phyloP scores from a whole-genome alignment of 1,140 invertebrate genomes.

The Trachymyrmex septentrionalis region DNA sequence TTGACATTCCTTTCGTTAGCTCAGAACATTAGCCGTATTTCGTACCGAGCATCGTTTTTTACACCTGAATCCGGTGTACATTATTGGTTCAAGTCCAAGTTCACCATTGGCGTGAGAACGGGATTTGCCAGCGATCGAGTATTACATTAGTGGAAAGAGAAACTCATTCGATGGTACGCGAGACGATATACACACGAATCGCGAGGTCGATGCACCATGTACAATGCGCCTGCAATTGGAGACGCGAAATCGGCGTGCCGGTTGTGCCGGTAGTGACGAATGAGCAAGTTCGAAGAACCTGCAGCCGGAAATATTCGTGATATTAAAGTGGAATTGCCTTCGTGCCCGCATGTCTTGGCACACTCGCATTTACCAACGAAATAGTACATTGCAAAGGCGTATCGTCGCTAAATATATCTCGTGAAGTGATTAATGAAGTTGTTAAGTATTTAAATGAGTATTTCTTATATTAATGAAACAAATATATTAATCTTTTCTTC shows the following conservation, averaged over 20 bases:
- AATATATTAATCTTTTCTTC: too few relatives aligned
- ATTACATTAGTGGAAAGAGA: slow-evolving; percentile 39
- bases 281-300: slow-evolving; percentile 80
- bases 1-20: not conserved
- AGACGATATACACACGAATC: slow-evolving; percentile 32
- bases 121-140: slow-evolving; percentile 27
- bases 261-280: slow-evolving; percentile 74
- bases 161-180: slow-evolving; percentile 6
- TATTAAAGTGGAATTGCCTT: slow-evolving; percentile 83
- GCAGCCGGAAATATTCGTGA: slow-evolving; percentile 83
- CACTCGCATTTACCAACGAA: slow-evolving; percentile 71
- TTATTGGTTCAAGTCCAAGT: slow-evolving; percentile 66
- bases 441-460: slow-evolving; percentile 22
- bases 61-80: slow-evolving; percentile 3
- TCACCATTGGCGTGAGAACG: slow-evolving; percentile 53
- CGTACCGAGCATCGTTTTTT: slow-evolving; percentile 21
- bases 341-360: slow-evolving; percentile 76
- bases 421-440: not conserved
- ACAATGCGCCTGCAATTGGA: slow-evolving; percentile 72
- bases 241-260: slow-evolving; percentile 77
- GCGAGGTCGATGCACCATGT: slow-evolving; percentile 53
- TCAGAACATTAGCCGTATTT: not conserved
- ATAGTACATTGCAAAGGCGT: slow-evolving; percentile 61
- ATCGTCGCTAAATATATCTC: not conserved
- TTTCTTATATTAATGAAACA: not conserved